These are phyloP conservation scores for Synanthedon andrenaeformis DNA, from an alignment of 2,888 invertebrate genomes.

Conservation along the genomic window DNA sequence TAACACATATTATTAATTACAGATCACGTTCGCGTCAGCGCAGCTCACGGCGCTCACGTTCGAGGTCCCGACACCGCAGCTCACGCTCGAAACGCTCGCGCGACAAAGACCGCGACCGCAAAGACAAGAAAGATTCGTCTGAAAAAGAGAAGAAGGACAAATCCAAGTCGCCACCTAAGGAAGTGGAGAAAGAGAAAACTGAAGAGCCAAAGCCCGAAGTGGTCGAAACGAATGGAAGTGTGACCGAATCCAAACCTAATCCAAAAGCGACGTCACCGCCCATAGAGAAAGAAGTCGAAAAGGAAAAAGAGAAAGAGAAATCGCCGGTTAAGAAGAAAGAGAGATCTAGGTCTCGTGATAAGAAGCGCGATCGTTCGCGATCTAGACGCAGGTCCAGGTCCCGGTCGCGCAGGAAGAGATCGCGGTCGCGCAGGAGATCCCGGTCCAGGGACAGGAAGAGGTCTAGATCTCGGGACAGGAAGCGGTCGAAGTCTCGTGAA, in stretches of 20 bases:
- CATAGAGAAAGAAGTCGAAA: constrained; percentile 33
- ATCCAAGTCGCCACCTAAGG: constrained; percentile 40
- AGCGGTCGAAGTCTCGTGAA: constrained; percentile 70
- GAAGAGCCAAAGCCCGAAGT: constrained; percentile 34
- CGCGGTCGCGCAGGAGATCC: constrained; percentile 50
- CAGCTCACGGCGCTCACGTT: constrained; percentile 66
- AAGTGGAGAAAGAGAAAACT: constrained; percentile 36
- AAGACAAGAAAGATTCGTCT: constrained; percentile 37
- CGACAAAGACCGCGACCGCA: constrained; percentile 37
- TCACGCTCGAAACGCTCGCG: constrained; percentile 62
- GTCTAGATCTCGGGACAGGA: constrained; percentile 63
- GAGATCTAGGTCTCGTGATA: constrained; percentile 54
- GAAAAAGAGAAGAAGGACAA: constrained; percentile 36
- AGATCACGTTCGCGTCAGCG: constrained; percentile 71
- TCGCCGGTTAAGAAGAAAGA: constrained; percentile 58
- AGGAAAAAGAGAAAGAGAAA: constrained; percentile 29
- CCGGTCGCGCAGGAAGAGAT: constrained; percentile 58
- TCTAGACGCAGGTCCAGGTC: constrained; percentile 74
- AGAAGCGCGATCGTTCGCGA: constrained; percentile 62
- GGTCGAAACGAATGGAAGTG: constrained; percentile 42
- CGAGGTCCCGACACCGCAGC: constrained; percentile 66
- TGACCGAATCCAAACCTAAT: constrained; percentile 30
- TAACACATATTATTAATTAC: constrained; percentile 5
- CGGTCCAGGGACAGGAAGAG: constrained; percentile 56
- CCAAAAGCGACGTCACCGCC: constrained; percentile 34